Conservation (phyloP, 2,113 vertebrate genomes). For the Lepus timidus region DNA sequence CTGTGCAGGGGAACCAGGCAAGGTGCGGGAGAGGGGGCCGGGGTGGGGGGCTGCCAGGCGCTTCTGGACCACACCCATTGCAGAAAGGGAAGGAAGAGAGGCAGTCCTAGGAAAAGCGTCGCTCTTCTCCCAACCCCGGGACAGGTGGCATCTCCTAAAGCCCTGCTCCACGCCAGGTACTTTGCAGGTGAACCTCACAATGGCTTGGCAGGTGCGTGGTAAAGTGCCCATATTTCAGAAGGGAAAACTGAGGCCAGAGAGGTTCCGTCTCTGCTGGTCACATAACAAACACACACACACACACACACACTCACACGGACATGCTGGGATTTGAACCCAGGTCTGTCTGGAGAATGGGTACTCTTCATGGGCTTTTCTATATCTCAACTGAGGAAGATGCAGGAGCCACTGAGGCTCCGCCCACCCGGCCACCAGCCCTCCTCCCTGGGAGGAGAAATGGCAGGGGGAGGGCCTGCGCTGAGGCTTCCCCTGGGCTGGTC, state of each 20-base stretch:
- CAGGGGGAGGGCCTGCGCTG: not conserved
- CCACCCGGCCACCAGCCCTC: not conserved
- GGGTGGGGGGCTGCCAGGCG: not conserved
- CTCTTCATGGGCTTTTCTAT: not conserved
- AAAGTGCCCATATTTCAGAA: not conserved
- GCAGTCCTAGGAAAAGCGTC: not conserved
- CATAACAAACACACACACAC: not conserved
- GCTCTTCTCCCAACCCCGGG: not conserved
- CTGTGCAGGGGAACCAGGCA: not conserved
- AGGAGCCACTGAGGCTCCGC: not conserved
- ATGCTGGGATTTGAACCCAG: not conserved
- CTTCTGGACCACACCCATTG: not conserved
- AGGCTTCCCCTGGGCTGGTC: not conserved
- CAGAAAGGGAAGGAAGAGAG: not conserved
- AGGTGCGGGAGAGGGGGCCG: not conserved
- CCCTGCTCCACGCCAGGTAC: not conserved
- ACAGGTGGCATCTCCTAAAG: constrained; percentile 42
- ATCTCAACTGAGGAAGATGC: too few relatives aligned
- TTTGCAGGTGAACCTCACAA: not conserved
- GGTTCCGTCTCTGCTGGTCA: not conserved
- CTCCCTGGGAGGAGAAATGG: not conserved
- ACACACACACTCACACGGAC: not conserved
- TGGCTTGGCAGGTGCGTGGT: not conserved
- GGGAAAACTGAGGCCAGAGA: not conserved
- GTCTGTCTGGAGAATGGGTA: not conserved